Base-by-base conservation (phyloP, 2,888 invertebrate genomes). In the Lamellibrachia satsuma region DNA sequence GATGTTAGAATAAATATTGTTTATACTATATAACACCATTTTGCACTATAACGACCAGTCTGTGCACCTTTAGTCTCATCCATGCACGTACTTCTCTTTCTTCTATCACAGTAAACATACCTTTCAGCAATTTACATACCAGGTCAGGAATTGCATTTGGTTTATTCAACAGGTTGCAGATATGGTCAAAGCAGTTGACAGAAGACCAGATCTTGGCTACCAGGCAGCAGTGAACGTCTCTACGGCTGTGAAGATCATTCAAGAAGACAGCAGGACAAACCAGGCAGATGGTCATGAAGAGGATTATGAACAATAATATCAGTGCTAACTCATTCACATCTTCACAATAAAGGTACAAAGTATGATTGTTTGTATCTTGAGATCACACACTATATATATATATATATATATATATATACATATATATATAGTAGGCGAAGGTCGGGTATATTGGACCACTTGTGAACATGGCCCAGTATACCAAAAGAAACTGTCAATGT, bases 101-200 rank as follows among this genome's bases (percentile, higher is more conserved):
- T 75, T 15, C 11, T 75, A 22, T 75, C 15, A 75, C 15, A 11
- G 22, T 75, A 75, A 75, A 75, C 75, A 22, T 75, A 6, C 6
- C 75, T 22, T 6, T 75, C 75, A 6, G 75, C n/a, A 6, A 75
- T 75, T 75, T 15, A n/a, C n/a, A 75, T 3, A 11, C n/a, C 6
- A n/a, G 22, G 51, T 92, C 27, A 75, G 51, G 60, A 15, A 92
- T 91, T 90, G 91, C 9, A 57, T 92, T 60, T 92, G 92, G 27
- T 93, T 52, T 93, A 90, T 91, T 92, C 92, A 94, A 92, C 95
- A 96, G 97, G 98, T 99, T 0, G 97, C 98, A 95, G 97, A 98
- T 0, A 98, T 99, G 98, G 98, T 98, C 4, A 98, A 98, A 95
- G 98, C 98, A 0, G 97, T 98, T 93, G 98, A 99, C 97, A 97